Evolutionary conservation across 2,797 vertebrate genomes (phyloP), one percentile per base, ranked within the genome.

Genomic region (Chaunax sp.): DNA sequence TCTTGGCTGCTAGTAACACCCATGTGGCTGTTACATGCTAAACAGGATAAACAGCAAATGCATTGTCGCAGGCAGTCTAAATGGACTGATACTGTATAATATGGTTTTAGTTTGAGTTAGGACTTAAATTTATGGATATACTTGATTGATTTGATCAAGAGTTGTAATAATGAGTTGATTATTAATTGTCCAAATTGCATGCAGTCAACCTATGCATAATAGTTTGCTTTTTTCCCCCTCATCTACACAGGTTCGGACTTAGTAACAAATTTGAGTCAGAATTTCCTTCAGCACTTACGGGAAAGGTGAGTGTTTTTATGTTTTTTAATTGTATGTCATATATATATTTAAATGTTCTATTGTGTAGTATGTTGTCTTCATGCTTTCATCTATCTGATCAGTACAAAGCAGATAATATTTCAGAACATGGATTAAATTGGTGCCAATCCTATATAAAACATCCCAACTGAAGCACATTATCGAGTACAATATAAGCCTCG

Each of bases 211-310:
- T 11, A 3, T 62, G 5, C 19, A 0, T 71, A 41, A 64, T 8
- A 19, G 15, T 28, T 35, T 35, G 33, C 9, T 35, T 30, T 30
- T 33, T 71, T 52, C 30, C 2, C 33, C 6, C 1, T 55, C 19
- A 37, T 16, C 12, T 30, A 55, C 50, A 54, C 92, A 99, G 98
- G 87, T 99, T 99, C 94, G 98, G 98, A 82, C 94, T 99, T 62
- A 99, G 97, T 92, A 99, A 99, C 94, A 99, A 98, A 94, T 99
- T 99, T 86, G 97, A 99, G 93, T 95, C 97, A 46, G 98, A 99
- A 90, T 98, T 98, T 85, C 98, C 98, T 68, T 98, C 97, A 71
- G 96, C 97, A 50, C 95, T 99, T 87, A 99, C 98, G 81, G 98
- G 98, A 93, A 99, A 99, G 94, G 98, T 98, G 78, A 94, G 95